A percentile compares a stretch with the other conserved stretches of the same genome.
Conservation (phyloP, 2,113 vertebrate genomes). For the Chaetodon auriga region DNA sequence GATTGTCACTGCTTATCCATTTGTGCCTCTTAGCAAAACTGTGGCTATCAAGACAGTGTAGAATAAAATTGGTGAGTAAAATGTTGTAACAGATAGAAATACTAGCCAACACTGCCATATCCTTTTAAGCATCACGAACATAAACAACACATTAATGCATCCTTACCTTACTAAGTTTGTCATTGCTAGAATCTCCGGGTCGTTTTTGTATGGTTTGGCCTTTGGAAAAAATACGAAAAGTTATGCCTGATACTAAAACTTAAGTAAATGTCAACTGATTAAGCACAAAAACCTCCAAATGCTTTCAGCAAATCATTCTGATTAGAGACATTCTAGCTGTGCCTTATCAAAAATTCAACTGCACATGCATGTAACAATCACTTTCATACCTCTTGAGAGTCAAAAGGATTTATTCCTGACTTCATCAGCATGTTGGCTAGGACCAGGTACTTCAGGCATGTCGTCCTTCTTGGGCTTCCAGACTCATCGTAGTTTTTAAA, state of each 20-base stretch:
- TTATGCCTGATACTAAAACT: neutral
- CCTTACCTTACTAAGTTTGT: constrained; percentile 99
- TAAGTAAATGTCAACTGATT: neutral
- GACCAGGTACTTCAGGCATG: constrained; percentile 99
- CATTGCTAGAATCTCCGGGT: constrained; percentile 99
- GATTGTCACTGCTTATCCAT: neutral
- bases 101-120: neutral
- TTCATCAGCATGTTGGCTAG: constrained; percentile 99
- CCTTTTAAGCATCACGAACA: neutral
- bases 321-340: neutral
- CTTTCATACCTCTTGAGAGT: constrained; percentile 95
- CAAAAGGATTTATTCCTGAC: constrained; percentile 99
- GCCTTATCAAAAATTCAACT: neutral
- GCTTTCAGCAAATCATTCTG: neutral
- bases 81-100: neutral
- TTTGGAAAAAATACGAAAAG: constrained; percentile 71
- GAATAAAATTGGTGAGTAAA: neutral
- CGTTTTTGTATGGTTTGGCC: constrained; percentile 99
- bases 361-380: neutral
- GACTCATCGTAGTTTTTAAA: constrained; percentile 99
- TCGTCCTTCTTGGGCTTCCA: constrained; percentile 97
- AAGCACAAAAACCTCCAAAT: neutral
- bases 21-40: neutral
- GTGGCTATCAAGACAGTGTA: neutral
- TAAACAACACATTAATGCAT: neutral